These are phyloP conservation scores for Esox lucius DNA, from an alignment of 2,797 vertebrate genomes.

Conservation along the genomic window DNA sequence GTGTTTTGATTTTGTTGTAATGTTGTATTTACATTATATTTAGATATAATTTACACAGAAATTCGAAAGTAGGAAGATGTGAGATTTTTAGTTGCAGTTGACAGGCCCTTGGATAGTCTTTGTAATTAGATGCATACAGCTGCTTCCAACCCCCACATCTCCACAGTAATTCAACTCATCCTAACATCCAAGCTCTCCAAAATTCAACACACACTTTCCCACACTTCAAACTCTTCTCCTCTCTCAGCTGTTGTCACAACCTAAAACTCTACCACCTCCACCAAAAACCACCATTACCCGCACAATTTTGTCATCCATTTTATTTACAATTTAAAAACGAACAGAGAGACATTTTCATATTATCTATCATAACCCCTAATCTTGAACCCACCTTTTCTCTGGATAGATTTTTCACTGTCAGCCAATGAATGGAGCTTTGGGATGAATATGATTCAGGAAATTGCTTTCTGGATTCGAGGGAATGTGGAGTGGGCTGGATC, in stretches of 20 bases:
- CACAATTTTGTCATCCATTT: neutral
- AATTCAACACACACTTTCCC: neutral
- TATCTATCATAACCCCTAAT: constrained; percentile 28
- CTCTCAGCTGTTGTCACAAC: neutral
- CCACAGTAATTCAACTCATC: neutral
- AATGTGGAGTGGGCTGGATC: neutral
- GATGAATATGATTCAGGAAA: constrained; percentile 28
- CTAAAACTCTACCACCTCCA: neutral
- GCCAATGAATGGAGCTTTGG: constrained; percentile 22
- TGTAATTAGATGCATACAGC: neutral
- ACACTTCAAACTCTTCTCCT: neutral
- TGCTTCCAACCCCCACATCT: neutral
- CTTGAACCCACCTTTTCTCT: constrained; percentile 14
- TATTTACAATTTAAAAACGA: neutral
- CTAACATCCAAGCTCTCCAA: neutral
- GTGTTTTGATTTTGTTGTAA: too few relatives aligned
- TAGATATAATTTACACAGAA: too few relatives aligned
- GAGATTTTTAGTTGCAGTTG: neutral
- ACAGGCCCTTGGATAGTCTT: neutral
- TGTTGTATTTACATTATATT: too few relatives aligned
- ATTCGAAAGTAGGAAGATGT: neutral
- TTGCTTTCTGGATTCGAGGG: constrained; percentile 20
- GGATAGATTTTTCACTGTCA: constrained; percentile 1
- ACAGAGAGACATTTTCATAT: neutral
- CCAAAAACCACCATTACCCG: neutral